phyloP scores from a whole-genome alignment of 2,888 invertebrate genomes.

The Amblyteles armatorius region DNA sequence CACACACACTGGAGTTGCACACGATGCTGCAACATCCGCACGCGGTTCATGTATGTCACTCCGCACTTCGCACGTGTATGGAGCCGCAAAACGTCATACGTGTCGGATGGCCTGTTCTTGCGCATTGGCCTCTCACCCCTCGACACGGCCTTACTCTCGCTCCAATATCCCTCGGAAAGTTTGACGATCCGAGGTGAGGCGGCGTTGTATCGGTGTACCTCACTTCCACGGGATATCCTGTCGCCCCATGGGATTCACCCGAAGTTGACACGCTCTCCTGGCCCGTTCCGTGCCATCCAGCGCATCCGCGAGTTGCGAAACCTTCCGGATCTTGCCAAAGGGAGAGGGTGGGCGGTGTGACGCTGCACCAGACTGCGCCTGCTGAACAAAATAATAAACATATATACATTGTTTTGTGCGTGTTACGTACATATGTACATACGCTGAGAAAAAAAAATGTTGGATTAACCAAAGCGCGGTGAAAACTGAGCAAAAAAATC shows the following conservation, averaged over 20 bases:
- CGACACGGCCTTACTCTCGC: constrained; percentile 48
- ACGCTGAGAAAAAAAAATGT: too few species aligned
- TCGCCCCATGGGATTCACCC: constrained; percentile 66
- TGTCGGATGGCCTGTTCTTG: constrained; percentile 53
- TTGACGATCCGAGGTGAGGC: constrained; percentile 62
- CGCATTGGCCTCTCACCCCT: constrained; percentile 32
- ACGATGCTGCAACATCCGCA: constrained; percentile 8
- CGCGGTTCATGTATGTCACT: constrained; percentile 28
- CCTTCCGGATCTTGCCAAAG: constrained; percentile 19
- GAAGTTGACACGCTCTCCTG: constrained; percentile 54
- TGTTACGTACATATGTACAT: too few species aligned
- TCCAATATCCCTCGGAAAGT: constrained; percentile 58
- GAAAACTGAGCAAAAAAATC: too few species aligned
- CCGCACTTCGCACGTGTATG: neutral
- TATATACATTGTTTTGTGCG: too few species aligned
- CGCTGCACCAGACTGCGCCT: neutral
- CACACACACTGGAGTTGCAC: neutral
- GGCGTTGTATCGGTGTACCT: constrained; percentile 62
- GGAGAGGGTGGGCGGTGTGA: neutral
- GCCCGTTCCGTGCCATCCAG: constrained; percentile 27
- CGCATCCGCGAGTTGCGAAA: constrained; percentile 26
- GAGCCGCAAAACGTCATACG: constrained; percentile 47
- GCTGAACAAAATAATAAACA: neutral
- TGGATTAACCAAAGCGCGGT: too few species aligned
- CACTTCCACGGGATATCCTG: constrained; percentile 77